Evolutionary conservation across 23 tunicate species (phyloP), one percentile per base, ranked within the genome.

Genomic region (Botrylloides violaceus): DNA sequence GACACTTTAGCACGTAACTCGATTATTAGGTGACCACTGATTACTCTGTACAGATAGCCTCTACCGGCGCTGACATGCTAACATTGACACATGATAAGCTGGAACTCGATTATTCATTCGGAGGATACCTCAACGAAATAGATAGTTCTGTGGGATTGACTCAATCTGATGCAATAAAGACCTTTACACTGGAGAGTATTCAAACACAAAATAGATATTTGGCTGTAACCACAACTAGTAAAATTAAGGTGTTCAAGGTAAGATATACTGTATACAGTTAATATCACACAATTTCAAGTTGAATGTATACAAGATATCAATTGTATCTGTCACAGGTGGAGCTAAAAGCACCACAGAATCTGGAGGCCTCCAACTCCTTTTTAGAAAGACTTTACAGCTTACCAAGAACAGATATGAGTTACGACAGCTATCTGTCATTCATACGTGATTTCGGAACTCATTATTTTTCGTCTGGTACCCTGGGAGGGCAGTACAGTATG

Each of bases 371-470:
- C 31, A 79, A 81, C 0, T 76, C 60, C 9, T 90, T 90, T 72
- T 63, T 90, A 2, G 33, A 72, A 34, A 39, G 90, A 25, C 25
- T 90, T 21, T 84, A 78, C 84, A 72, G 83, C 3, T 84, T 90
- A 9, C 97, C 97, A 12, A 20, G 56, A 64, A 4, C 49, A 29
- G 32, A 32, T 32, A 74, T 73, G 56, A 90, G 97, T 38, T 68
- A 83, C 49, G 50, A 65, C 23, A 79, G 80, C 59, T 90, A 90
- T 63, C 36, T 90, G 79, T 19, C 58, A 0, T 64, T 90, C 1
- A 70, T 90, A 1, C 47, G 66, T 70, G 97, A 90, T 50, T 90
- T 77, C 48, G 97, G 97, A 4, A 90, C 97, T 3, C 97, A 90
- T 56, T 90, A 90, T 74, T 81, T 90, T 2, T 33, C 90, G 3